phyloP scores from a whole-genome alignment of 1,140 invertebrate genomes.

The Calliphora vicina region DNA sequence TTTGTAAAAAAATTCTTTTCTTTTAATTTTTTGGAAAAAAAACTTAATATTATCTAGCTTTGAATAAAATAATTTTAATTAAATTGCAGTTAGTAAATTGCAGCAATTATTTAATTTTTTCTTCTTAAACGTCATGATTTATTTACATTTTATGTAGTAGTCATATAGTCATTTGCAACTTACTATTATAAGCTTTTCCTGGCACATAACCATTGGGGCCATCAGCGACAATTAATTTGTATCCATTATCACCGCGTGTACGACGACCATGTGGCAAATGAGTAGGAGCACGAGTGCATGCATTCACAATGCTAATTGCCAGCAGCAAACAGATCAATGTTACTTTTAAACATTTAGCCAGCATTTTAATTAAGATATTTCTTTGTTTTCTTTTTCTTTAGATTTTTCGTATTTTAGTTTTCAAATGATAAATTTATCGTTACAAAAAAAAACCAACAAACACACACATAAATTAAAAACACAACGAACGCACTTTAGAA shows the following conservation, averaged over 20 bases:
- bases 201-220: slow-evolving; percentile 80
- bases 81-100: too few species aligned
- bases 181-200: slow-evolving; percentile 80
- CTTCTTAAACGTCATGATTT: background rate
- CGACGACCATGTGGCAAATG: slow-evolving; percentile 58
- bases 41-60: too few species aligned
- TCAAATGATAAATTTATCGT: too few species aligned
- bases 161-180: slow-evolving; percentile 44
- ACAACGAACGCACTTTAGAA: background rate
- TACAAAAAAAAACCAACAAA: too few species aligned
- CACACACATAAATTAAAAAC: background rate
- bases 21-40: too few species aligned
- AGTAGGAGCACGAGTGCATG: slow-evolving; percentile 58
- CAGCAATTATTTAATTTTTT: background rate
- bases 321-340: background rate
- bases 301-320: slow-evolving; percentile 47
- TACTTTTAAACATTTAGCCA: slow-evolving; percentile 9
- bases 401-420: background rate
- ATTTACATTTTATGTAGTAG: background rate
- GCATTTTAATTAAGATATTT: slow-evolving; percentile 29
- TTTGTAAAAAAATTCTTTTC: too few species aligned
- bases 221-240: slow-evolving; percentile 78
- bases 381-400: background rate
- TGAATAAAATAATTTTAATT: too few species aligned
- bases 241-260: slow-evolving; percentile 81